A percentile compares a stretch with the other conserved stretches of the same genome.
phyloP scores from a whole-genome alignment of 2,113 vertebrate genomes.

The Muntiacus muntjak region DNA sequence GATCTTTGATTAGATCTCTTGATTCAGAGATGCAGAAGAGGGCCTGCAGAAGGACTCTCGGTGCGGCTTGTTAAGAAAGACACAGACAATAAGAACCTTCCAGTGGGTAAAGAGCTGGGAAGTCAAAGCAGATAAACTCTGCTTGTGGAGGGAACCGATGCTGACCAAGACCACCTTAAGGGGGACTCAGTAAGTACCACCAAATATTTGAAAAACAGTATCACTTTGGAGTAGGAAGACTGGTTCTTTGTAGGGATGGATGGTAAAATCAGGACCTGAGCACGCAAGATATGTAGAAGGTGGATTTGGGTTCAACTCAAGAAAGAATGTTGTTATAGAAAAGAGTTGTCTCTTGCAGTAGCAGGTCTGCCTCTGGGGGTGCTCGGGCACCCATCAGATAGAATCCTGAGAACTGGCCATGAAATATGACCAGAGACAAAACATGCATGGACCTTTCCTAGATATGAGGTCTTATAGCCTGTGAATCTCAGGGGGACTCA shows the following conservation, averaged over 20 bases:
- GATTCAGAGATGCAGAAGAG: constrained; percentile 31
- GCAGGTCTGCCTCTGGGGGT: not conserved
- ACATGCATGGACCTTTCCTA: not conserved
- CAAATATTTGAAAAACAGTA: not conserved
- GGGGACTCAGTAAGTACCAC: not conserved
- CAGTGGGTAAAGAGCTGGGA: not conserved
- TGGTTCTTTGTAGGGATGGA: not conserved
- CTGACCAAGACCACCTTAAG: not conserved
- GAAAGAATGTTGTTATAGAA: not conserved
- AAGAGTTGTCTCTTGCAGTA: not conserved
- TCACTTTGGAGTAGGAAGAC: not conserved
- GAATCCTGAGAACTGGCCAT: not conserved
- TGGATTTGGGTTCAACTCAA: not conserved
- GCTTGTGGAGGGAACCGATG: not conserved
- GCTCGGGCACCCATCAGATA: not conserved
- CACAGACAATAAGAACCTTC: constrained; percentile 42
- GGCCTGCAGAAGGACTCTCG: constrained; percentile 45
- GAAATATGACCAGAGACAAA: not conserved
- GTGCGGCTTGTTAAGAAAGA: constrained; percentile 52
- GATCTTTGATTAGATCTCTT: constrained; percentile 28
- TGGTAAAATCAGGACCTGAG: not conserved
- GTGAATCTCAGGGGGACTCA: not conserved
- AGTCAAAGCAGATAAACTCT: not conserved
- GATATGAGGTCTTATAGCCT: not conserved
- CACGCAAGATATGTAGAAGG: not conserved